Evolutionary conservation across 2,888 invertebrate species (phyloP), one percentile per base, ranked within the genome.

Genomic region (Eugnorisma glareosa): DNA sequence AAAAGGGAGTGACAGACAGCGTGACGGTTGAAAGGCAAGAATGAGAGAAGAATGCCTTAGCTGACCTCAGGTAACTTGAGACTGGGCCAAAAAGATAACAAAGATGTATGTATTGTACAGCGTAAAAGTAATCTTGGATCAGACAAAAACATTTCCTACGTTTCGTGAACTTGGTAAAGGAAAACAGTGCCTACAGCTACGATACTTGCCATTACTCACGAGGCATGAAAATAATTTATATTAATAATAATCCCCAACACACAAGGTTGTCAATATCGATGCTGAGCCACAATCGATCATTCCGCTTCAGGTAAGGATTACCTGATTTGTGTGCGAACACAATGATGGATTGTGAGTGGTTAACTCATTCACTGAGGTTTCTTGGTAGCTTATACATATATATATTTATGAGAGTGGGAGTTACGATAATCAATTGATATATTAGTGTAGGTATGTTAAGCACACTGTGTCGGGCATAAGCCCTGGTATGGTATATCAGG

Each of bases 321-420:
- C 37, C 57, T 28, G 67, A 76, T 57, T 71, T 73, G 69, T 80
- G 71, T 75, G 63, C 84, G 43, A 24, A 43, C 54, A 54, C 54
- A 61, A 61, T 82, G 82, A 83, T 74, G 79, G 79, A 83, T 81
- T 66, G 66, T 54, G 63, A 48, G 13, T 61, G 71, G 48, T 67
- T 54, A 68, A 37, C 74, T 79, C 71, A 79, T 79, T 74, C 80
- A 79, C 43, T 13, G 35, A 31, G 37, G 24, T 57, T 59, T 51
- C 59, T 64, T 37, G 57, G 40, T 68, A n/a, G 31, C 24, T 51
- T 54, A 54, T 69, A n/a, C n/a, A n/a, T n/a, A n/a, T n/a, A n/a
- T n/a, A n/a, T n/a, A n/a, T n/a, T 40, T 70, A 28, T n/a, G 48
- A 43, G 75, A 43, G 54, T 40, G 72, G 51, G n/a, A 64, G 15